phyloP scores from a whole-genome alignment of 2,888 invertebrate genomes.

The Himalopsyche tibetana region DNA sequence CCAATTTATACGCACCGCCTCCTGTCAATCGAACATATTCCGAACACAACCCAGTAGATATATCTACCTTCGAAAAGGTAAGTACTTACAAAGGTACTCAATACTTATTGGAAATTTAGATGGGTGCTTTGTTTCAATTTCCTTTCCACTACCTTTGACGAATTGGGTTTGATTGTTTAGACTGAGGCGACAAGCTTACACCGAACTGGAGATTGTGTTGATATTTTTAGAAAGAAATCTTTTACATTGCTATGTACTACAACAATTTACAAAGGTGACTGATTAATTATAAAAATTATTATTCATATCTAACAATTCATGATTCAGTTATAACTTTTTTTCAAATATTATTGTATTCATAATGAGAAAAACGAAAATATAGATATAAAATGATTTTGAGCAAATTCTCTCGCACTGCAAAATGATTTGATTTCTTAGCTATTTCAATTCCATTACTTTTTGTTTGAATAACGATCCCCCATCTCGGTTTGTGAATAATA shows the following conservation, averaged over 20 bases:
- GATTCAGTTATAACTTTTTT: too few species aligned
- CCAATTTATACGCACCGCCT: constrained; percentile 45
- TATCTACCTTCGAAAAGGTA: constrained; percentile 39
- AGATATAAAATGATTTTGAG: too few species aligned
- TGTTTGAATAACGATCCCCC: constrained; percentile 61
- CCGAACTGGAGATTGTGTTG: too few species aligned
- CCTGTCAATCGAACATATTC: constrained; percentile 35
- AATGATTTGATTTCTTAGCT: constrained; percentile 52
- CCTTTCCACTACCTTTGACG: constrained; percentile 16
- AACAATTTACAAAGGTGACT: too few species aligned
- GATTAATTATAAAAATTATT: too few species aligned
- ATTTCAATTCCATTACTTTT: constrained; percentile 62
- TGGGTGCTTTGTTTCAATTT: constrained; percentile 40
- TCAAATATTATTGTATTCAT: too few species aligned
- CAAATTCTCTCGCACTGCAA: too few species aligned
- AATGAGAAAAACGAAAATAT: too few species aligned
- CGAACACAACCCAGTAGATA: constrained; percentile 28
- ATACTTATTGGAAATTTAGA: constrained; percentile 41
- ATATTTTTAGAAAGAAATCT: too few species aligned
- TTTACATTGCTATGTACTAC: too few species aligned
- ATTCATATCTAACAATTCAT: too few species aligned
- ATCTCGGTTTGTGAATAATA: constrained; percentile 55
- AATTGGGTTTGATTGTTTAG: background rate
- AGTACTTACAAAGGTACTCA: background rate
- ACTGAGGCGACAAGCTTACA: background rate